phyloP scores from a whole-genome alignment of 2,888 invertebrate genomes.

The Apoda limacodes region DNA sequence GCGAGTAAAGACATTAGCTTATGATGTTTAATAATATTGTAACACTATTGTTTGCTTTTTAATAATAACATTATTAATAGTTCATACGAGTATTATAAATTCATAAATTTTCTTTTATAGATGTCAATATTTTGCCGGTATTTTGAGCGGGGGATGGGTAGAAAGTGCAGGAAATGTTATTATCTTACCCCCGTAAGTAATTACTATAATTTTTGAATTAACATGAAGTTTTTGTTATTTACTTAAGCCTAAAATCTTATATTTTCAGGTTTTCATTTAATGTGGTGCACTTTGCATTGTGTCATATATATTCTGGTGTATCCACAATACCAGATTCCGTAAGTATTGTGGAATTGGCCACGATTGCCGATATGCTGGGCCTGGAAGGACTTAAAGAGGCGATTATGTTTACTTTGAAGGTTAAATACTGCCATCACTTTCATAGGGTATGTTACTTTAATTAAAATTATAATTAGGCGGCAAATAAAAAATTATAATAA shows the following conservation, averaged over 20 bases:
- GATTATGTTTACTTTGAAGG: slow-evolving; percentile 87
- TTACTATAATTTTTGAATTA: slow-evolving; percentile 5
- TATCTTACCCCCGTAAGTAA: slow-evolving; percentile 81
- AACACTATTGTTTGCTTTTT: too few species aligned
- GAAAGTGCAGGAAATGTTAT: slow-evolving; percentile 85
- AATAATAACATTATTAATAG: too few species aligned
- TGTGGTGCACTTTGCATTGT: slow-evolving; percentile 90
- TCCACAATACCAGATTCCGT: slow-evolving; percentile 89
- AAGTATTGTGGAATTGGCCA: slow-evolving; percentile 87
- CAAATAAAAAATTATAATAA: too few species aligned
- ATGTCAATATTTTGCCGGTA: slow-evolving; percentile 93
- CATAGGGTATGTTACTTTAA: slow-evolving; percentile 75
- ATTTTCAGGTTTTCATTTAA: slow-evolving; percentile 80
- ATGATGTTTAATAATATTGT: too few species aligned
- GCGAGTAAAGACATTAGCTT: too few species aligned
- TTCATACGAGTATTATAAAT: too few species aligned
- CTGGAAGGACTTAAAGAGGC: slow-evolving; percentile 93
- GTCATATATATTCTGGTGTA: slow-evolving; percentile 95
- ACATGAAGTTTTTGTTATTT: too few species aligned
- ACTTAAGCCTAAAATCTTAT: slow-evolving; percentile 20
- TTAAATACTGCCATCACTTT: slow-evolving; percentile 93
- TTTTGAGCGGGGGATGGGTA: slow-evolving; percentile 88
- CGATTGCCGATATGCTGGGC: slow-evolving; percentile 89
- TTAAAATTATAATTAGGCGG: too few species aligned
- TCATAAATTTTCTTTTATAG: slow-evolving; percentile 38